These are phyloP conservation scores for Ailuropoda melanoleuca DNA, from an alignment of 2,113 vertebrate species.

Conservation along the genomic window DNA sequence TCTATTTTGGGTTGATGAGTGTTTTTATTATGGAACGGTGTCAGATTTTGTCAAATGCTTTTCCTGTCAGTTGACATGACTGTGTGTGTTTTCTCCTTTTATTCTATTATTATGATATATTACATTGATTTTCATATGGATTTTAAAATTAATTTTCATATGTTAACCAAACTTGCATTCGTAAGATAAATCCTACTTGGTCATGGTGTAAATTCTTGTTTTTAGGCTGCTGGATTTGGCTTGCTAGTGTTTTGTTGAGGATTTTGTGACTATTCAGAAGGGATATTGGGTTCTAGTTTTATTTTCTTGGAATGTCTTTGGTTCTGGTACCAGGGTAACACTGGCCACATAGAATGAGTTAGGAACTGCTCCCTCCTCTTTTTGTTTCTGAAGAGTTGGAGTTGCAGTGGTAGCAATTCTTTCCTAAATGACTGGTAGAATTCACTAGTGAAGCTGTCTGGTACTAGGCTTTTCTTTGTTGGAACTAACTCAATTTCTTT, in stretches of 20 bases:
- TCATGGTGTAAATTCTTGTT: neutral
- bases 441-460: neutral
- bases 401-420: neutral
- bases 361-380: neutral
- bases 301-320: neutral
- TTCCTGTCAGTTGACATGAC: neutral
- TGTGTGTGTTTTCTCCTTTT: neutral
- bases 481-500: neutral
- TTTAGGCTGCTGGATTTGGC: neutral
- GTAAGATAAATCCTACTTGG: neutral
- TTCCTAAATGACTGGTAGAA: neutral
- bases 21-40: neutral
- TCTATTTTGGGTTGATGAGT: neutral
- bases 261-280: neutral
- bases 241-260: neutral
- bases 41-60: neutral
- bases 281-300: neutral
- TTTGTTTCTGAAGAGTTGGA: neutral
- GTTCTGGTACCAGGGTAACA: neutral
- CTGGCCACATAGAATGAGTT: neutral
- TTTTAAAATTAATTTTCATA: neutral
- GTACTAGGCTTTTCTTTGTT: neutral
- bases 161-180: neutral
- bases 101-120: neutral
- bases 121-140: neutral